Evolutionary conservation across 2,888 invertebrate genomes (phyloP).

Genomic region (Blastobasis adustella): DNA sequence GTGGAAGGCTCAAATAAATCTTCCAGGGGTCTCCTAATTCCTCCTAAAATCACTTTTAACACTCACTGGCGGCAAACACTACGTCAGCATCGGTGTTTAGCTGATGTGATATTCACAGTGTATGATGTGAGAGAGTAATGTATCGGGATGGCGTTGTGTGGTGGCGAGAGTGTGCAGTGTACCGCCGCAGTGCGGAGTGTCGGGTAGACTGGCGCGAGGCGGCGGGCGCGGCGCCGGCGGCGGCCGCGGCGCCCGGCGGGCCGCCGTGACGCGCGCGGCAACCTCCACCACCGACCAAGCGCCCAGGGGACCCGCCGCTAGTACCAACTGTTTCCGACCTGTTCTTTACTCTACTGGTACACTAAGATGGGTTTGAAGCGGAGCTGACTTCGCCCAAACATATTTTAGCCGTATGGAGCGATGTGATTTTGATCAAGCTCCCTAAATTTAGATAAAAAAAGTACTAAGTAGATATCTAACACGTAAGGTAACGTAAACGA

Average conservation of each 20-base stretch:
- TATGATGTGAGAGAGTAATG: too few relatives aligned
- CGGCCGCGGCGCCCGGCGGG: constrained; percentile 14
- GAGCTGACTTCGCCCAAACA: too few relatives aligned
- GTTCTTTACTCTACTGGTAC: not conserved
- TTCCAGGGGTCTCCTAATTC: constrained; percentile 35
- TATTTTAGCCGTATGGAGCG: not conserved
- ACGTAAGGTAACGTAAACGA: too few relatives aligned
- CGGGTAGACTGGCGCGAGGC: constrained; percentile 47
- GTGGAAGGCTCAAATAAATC: constrained; percentile 31
- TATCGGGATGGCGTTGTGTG: not conserved
- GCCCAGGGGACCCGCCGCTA: constrained; percentile 27
- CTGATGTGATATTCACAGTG: not conserved
- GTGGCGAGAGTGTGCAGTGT: constrained; percentile 4
- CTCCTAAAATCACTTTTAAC: constrained; percentile 33
- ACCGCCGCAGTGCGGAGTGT: constrained; percentile 65
- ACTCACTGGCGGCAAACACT: constrained; percentile 33
- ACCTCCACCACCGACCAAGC: constrained; percentile 12
- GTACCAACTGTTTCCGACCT: constrained; percentile 21
- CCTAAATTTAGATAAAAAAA: not conserved
- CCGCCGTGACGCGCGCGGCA: constrained; percentile 17
- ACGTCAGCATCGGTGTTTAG: constrained; percentile 19
- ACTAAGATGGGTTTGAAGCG: not conserved
- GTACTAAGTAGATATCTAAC: too few relatives aligned
- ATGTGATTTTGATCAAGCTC: too few relatives aligned
- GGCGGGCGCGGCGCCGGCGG: constrained; percentile 8